Evolutionary conservation across 2,113 vertebrate species (phyloP).

Genomic region (Smithornis capensis): DNA sequence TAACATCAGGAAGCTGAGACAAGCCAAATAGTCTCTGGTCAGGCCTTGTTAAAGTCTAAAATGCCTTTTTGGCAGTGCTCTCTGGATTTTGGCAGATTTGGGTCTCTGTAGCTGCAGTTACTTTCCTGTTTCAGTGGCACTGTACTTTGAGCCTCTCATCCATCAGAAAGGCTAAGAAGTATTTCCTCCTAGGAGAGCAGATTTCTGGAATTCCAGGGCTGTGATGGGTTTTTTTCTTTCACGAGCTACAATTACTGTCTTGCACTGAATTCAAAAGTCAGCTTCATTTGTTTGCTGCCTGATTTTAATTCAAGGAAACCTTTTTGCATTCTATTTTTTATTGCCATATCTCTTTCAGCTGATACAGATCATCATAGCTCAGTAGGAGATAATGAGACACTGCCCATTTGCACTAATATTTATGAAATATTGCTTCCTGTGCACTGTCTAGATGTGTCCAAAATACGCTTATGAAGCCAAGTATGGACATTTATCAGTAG

Average conservation of each 20-base stretch:
- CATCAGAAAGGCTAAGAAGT: not conserved
- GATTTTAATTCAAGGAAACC: not conserved
- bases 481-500: not conserved
- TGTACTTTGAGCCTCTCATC: not conserved
- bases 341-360: not conserved
- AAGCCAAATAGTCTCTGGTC: not conserved
- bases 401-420: not conserved
- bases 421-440: not conserved
- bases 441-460: not conserved
- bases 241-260: not conserved
- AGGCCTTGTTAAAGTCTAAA: conserved; percentile 3
- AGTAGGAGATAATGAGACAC: not conserved
- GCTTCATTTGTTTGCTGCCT: not conserved
- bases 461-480: not conserved
- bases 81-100: not conserved
- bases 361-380: not conserved
- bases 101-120: not conserved
- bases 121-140: conserved; percentile 23
- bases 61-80: not conserved
- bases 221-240: not conserved
- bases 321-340: not conserved
- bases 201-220: conserved; percentile 12
- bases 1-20: conserved; percentile 11
- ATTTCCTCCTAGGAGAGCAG: not conserved
- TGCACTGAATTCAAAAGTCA: not conserved